A percentile compares a stretch with the other conserved stretches of the same genome.
phyloP scores from a whole-genome alignment of 2,888 invertebrate genomes.

The Apotomis betuletana region DNA sequence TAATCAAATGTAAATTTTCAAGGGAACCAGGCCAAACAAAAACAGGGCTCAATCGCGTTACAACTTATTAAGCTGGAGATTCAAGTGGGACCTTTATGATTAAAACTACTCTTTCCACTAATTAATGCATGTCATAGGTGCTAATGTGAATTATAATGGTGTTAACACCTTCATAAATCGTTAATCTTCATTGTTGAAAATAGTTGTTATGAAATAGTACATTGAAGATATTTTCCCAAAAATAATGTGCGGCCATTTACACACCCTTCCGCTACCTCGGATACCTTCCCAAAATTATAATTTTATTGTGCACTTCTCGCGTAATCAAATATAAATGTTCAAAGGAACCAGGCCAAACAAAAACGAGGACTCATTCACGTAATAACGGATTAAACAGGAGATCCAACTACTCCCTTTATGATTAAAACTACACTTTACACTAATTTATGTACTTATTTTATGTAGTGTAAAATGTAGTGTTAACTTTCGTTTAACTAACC shows the following conservation, averaged over 20 bases:
- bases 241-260: slow-evolving; percentile 37
- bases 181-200: too few relatives aligned
- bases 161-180: too few relatives aligned
- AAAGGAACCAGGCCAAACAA: background rate
- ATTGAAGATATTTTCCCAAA: too few relatives aligned
- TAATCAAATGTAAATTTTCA: slow-evolving; percentile 25
- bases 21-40: background rate
- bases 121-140: too few relatives aligned
- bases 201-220: too few relatives aligned
- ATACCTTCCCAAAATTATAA: slow-evolving; percentile 38
- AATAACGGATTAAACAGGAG: too few relatives aligned
- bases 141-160: too few relatives aligned
- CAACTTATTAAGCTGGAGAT: background rate
- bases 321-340: slow-evolving; percentile 24
- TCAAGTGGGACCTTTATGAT: background rate
- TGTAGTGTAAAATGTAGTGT: too few relatives aligned
- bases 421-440: background rate
- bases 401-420: too few relatives aligned
- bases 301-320: slow-evolving; percentile 34
- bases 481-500: too few relatives aligned
- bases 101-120: too few relatives aligned
- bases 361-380: background rate
- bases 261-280: slow-evolving; percentile 34
- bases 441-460: too few relatives aligned
- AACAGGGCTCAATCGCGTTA: background rate